These are phyloP conservation scores for Python bivittatus DNA, from an alignment of 2,113 vertebrate genomes.

Conservation along the genomic window DNA sequence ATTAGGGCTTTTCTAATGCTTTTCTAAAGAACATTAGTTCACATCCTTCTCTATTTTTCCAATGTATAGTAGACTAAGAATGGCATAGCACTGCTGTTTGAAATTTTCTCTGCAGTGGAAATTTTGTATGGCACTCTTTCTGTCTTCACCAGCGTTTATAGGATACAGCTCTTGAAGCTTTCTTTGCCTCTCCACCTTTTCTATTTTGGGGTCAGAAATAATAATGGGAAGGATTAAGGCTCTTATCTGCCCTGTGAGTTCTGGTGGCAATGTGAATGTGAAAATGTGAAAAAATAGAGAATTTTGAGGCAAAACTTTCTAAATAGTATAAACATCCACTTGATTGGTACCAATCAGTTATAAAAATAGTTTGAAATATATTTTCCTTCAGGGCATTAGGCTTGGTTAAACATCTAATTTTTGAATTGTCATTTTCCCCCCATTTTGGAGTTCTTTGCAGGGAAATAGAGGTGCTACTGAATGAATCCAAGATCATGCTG, in stretches of 20 bases:
- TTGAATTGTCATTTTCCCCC: background rate
- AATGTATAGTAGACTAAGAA: background rate
- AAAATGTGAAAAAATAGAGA: background rate
- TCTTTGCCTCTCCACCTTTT: background rate
- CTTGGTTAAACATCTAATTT: background rate
- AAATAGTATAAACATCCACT: background rate
- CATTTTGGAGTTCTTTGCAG: background rate
- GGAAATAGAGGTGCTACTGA: background rate
- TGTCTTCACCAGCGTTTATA: background rate
- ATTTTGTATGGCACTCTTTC: background rate
- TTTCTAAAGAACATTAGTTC: background rate
- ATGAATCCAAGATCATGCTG: background rate
- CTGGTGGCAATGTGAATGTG: too few relatives aligned
- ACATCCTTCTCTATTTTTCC: background rate
- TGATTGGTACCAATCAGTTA: background rate
- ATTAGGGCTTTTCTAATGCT: background rate
- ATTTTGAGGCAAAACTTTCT: background rate
- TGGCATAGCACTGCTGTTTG: background rate
- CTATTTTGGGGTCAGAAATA: background rate
- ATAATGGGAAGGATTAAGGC: background rate
- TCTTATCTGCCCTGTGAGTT: background rate
- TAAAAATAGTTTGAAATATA: background rate
- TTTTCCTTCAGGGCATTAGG: background rate
- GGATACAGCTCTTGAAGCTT: background rate
- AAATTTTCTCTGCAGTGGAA: background rate